Base-by-base conservation (phyloP, 37 sponge, comb jelly and placozoan species). In the Hexactinellida sp. region DNA sequence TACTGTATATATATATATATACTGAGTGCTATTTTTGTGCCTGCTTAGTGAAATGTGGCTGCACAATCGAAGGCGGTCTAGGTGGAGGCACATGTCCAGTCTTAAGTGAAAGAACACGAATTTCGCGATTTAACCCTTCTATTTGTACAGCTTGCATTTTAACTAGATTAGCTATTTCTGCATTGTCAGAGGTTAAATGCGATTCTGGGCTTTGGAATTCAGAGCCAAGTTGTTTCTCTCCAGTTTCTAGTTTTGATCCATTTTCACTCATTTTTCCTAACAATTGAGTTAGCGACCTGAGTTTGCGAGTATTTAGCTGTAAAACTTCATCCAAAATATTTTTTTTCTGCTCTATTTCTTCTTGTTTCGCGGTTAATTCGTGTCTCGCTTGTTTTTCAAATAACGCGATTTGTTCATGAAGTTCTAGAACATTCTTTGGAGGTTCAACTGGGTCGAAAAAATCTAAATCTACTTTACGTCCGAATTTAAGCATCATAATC, bases 401-500 rank as follows among this genome's bases (percentile, higher is more conserved):
- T 0, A 39, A 54, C 55, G 85, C 55, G 21, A 96, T 85, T 85
- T 89, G 91, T 24, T 37, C 84, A 34, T 89, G 86, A 37, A 95
- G 84, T 54, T 95, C 99, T 25, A 91, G 93, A 7, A 87, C 91
- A 21, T 85, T 89, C 28, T 88, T 93, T 86, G 93, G 92, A 37
- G 87, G 82, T 30, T 89, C 41, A 30, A 95, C 71, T 7, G 87
- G 91, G 36, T 95, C 99, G 82, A 98, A 83, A 21, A 83, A 88
- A 36, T 94, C 94, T 37, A 98, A 85, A 83, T 95, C 94, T 1
- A 98, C 98, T 10, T 94, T 84, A 1, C 93, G 88, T 0, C 99
- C 99, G 90, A 98, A 98, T 87, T 98, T 98, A 39, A 98, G 89
- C 86, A 91, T 85, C 94, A 94, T 95, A 82, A 90, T 89, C 41